Evolutionary conservation across 2,113 vertebrate species (phyloP).

Genomic region (Sylvietta virens): DNA sequence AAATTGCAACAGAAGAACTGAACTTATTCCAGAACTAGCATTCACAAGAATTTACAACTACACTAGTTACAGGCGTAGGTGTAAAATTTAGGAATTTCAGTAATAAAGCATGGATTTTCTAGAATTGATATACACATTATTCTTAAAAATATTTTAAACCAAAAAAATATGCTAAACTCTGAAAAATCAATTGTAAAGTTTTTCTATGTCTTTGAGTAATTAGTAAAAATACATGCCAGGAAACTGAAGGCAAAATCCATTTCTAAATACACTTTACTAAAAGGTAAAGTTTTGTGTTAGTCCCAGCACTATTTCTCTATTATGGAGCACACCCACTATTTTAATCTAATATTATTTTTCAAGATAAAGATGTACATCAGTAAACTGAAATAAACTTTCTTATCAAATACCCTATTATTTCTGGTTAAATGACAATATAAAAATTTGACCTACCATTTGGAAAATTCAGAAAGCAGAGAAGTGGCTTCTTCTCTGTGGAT

Average conservation of each 20-base stretch:
- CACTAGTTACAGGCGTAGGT: neutral
- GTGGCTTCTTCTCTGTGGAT: neutral
- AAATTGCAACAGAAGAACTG: neutral
- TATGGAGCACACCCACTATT: neutral
- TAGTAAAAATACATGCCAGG: neutral
- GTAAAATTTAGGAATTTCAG: neutral
- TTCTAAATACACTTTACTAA: neutral
- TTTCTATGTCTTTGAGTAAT: neutral
- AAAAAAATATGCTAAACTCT: neutral
- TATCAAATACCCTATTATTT: neutral
- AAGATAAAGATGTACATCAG: neutral
- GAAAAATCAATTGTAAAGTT: neutral
- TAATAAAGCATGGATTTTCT: neutral
- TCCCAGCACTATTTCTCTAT: neutral
- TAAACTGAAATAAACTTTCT: neutral
- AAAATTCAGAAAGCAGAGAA: neutral
- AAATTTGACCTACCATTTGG: slow-evolving; percentile 12
- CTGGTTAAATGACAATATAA: neutral
- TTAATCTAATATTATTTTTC: neutral
- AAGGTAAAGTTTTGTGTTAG: neutral
- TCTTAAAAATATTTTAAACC: neutral
- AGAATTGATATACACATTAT: neutral
- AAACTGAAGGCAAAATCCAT: neutral
- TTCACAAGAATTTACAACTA: neutral
- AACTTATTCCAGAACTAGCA: neutral